Conservation (phyloP, 2,113 vertebrate species). For the Ctenomys sociabilis region DNA sequence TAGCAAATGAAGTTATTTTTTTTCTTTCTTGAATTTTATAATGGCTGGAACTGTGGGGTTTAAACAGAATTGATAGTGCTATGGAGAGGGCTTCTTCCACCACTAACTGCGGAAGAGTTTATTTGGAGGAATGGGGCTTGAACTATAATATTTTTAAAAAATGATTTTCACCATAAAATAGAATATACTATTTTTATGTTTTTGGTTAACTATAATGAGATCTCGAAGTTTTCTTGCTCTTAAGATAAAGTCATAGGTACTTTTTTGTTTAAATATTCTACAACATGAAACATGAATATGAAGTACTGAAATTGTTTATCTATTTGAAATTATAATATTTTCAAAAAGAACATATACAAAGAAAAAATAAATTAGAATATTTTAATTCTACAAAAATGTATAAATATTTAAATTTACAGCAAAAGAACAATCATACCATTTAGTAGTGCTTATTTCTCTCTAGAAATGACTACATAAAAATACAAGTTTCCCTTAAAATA, state of each 20-base stretch:
- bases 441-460: constrained; percentile 76
- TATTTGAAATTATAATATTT: constrained; percentile 56
- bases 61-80: neutral
- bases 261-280: constrained; percentile 56
- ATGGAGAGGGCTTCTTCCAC: accelerated
- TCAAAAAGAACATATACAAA: constrained; percentile 69
- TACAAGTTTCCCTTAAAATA: neutral
- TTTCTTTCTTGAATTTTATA: neutral
- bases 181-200: neutral
- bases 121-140: neutral
- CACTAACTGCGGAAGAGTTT: neutral
- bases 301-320: constrained; percentile 40
- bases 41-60: neutral
- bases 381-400: constrained; percentile 89
- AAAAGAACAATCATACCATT: constrained; percentile 84
- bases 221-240: constrained; percentile 21
- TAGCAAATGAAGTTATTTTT: neutral
- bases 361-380: constrained; percentile 84
- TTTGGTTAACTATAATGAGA: constrained; percentile 25
- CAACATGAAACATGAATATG: constrained; percentile 50
- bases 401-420: constrained; percentile 88
- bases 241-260: constrained; percentile 14
- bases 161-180: neutral
- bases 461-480: constrained; percentile 21
- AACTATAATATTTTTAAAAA: neutral